Evolutionary conservation across 2,113 vertebrate genomes (phyloP), one percentile per base, ranked within the genome.

Genomic region (Lates calcarifer): DNA sequence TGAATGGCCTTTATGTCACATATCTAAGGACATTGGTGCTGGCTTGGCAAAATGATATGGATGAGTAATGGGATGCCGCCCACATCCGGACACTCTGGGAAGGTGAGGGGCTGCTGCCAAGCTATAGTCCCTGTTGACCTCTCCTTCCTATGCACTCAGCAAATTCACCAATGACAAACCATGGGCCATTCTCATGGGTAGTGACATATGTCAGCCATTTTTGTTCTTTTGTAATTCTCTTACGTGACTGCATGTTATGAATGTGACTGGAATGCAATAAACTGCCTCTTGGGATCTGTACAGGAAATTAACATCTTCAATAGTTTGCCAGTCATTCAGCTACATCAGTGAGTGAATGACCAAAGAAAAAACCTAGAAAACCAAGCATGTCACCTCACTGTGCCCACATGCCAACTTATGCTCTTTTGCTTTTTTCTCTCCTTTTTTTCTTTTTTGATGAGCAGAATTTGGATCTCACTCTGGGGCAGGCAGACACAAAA

Each of bases 81-180:
- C 81, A 89, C 93, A 91, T 93, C 91, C 90, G 87, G 92, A 92
- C 92, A 87, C 87, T 80, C 78, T 71, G 87, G 82, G 92, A 94
- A 94, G 93, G 92, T 92, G 92, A 93, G 87, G 91, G 87, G 89
- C 86, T 89, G 86, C 89, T 92, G 92, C 92, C 93, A 94, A 93
- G 81, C 87, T 56, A 77, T 67, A 79, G 88, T 91, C 92, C 87
- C 90, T 74, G 85, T 82, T 93, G 92, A 93, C 93, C 92, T 92
- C 89, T 89, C 77, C 80, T 90, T 90, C 74, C 67, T 89, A 85
- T 89, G 86, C 80, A 82, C 81, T 92, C 92, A 93, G 91, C 93
- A 93, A 62, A 89, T 93, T 93, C 78, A 51, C 74, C 13, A 72
- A 90, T 89, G 86, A 89, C 87, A 87, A 86, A 90, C 86, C 45